A percentile compares a stretch with the other conserved stretches of the same genome.
These are phyloP conservation scores for Trinorchestia longiramus DNA, from an alignment of 1,140 invertebrate genomes.

Conservation along the genomic window DNA sequence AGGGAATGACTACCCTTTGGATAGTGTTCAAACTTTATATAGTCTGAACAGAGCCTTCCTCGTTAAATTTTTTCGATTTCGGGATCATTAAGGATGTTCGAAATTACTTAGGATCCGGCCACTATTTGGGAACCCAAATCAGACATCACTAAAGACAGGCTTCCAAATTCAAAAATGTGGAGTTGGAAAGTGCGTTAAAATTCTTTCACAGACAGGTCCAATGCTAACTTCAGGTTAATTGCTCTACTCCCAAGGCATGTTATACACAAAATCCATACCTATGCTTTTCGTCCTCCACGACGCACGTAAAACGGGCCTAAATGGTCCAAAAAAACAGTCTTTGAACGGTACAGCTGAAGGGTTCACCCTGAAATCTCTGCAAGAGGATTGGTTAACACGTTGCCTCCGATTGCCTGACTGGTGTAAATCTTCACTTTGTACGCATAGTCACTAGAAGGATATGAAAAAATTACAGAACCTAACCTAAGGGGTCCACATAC, in stretches of 20 bases:
- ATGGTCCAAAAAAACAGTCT: not conserved
- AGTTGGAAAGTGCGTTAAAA: not conserved
- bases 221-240: constrained; percentile 14
- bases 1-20: not conserved
- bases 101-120: not conserved
- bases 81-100: not conserved
- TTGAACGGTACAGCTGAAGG: not conserved
- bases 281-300: not conserved
- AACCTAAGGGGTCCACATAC: no score
- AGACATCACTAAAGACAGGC: not conserved
- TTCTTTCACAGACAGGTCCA: constrained; percentile 26
- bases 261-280: constrained; percentile 10
- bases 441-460: no score
- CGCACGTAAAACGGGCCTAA: not conserved
- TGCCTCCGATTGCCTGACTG: no score
- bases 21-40: not conserved
- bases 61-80: not conserved
- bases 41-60: not conserved
- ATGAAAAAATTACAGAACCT: no score
- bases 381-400: constrained; percentile 13
- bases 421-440: no score
- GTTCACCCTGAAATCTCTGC: not conserved
- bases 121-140: constrained; percentile 25
- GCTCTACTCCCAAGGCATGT: constrained; percentile 15
- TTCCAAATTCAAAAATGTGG: not conserved